A percentile compares a stretch with the other conserved stretches of the same genome.
These are phyloP conservation scores for Falcaria lacertinaria DNA, from an alignment of 2,888 invertebrate genomes.

Conservation along the genomic window DNA sequence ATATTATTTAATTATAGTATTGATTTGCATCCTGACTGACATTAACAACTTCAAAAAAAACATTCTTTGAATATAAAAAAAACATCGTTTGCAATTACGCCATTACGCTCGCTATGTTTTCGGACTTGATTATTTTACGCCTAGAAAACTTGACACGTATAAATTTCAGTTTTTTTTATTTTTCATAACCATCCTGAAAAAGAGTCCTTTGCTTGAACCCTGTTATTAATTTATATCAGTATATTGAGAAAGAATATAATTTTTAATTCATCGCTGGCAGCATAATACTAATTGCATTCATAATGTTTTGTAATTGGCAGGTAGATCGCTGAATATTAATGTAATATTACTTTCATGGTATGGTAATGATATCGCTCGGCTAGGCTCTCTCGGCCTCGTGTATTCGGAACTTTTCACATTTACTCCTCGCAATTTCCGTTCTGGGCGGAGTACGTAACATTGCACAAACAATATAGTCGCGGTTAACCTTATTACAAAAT, in stretches of 20 bases:
- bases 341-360: constrained; percentile 29
- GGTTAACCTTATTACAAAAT: constrained; percentile 17
- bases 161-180: too few relatives aligned
- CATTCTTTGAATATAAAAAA: too few relatives aligned
- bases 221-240: too few relatives aligned
- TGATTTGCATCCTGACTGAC: too few relatives aligned
- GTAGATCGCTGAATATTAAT: constrained; percentile 1
- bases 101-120: too few relatives aligned
- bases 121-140: too few relatives aligned
- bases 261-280: background rate
- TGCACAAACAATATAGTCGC: constrained; percentile 10
- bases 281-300: background rate
- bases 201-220: too few relatives aligned
- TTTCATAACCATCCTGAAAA: too few relatives aligned
- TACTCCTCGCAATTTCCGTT: constrained; percentile 52
- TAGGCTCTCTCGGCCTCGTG: constrained; percentile 30
- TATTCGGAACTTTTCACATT: constrained; percentile 57
- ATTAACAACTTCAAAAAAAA: too few relatives aligned
- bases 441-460: constrained; percentile 21
- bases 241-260: background rate
- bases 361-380: constrained; percentile 32
- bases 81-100: too few relatives aligned
- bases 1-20: too few relatives aligned
- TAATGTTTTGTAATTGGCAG: constrained; percentile 1
- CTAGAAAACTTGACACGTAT: too few relatives aligned